Evolutionary conservation across 2,797 vertebrate genomes (phyloP), one percentile per base, ranked within the genome.

Genomic region (Pangasius mekongensis): DNA sequence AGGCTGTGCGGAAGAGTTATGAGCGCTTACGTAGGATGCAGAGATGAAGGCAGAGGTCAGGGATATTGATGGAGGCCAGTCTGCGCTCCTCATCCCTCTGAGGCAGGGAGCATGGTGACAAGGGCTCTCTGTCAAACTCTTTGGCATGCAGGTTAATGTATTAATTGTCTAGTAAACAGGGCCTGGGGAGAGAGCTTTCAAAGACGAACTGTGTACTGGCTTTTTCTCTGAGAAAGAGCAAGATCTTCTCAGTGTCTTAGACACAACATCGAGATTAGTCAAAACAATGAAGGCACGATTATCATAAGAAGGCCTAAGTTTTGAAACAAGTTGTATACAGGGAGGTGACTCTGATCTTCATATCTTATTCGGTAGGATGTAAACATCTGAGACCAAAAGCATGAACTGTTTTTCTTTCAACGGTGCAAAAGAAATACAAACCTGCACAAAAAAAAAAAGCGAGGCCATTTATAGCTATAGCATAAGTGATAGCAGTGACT

Each of bases 101-200:
- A 87, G 77, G 81, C 84, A 71, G 49, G 30, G 54, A 88, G 87
- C 52, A 71, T 58, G 60, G 54, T 88, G 58, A 87, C 83, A 81
- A 86, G 89, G 82, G 86, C 84, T 85, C 87, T 89, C 85, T 80
- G 85, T 89, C 87, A 89, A 89, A 91, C 87, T 90, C 87, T 82
- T 90, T 89, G 86, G 85, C 90, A 87, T 64, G 80, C 80, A 80
- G 84, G 87, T 88, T 90, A 89, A 92, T 91, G 87, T 91, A 92
- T 90, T 89, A 91, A 91, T 91, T 90, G 85, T 87, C 90, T 86
- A 54, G 87, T 91, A 91, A 90, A 89, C 90, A 89, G 73, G 20
- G 86, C 74, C 87, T 71, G n/a, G 84, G 54, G 54, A 71, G 54
- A 71, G 80, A 78, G 69, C 84, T 87, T 81, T 89, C 60, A 64